Percentiles rank a stretch among this genome's conserved stretches.
These are phyloP conservation scores for Fregata magnificens DNA, from an alignment of 2,113 vertebrate species.

Conservation along the genomic window DNA sequence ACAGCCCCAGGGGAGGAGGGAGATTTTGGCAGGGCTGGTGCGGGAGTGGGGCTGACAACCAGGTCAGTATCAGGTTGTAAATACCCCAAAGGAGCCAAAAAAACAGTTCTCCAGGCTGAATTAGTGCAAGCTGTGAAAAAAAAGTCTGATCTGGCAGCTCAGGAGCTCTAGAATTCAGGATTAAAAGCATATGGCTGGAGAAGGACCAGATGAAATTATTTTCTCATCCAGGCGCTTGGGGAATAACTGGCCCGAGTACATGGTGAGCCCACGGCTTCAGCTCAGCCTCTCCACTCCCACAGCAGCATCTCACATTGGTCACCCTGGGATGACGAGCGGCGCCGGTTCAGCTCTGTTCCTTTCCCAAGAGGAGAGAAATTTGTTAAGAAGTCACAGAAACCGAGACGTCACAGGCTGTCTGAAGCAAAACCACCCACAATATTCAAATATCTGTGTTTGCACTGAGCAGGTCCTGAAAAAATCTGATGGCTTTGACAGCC, in stretches of 20 bases:
- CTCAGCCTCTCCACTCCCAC: not conserved
- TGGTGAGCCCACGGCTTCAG: not conserved
- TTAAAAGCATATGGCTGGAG: not conserved
- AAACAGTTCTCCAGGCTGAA: not conserved
- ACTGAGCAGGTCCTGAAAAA: not conserved
- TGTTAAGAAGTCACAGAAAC: not conserved
- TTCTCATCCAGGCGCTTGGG: not conserved
- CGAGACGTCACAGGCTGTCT: not conserved
- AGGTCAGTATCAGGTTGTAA: not conserved
- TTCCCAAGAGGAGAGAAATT: not conserved
- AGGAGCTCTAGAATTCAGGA: not conserved
- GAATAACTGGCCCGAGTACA: fast-evolving
- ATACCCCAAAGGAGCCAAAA: not conserved
- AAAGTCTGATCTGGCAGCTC: not conserved
- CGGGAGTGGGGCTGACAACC: fast-evolving
- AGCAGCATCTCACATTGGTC: not conserved
- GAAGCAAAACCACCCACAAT: not conserved
- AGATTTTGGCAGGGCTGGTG: not conserved
- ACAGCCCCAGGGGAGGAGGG: not conserved
- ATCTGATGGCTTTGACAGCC: not conserved
- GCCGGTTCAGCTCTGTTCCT: not conserved
- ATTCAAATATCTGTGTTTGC: not conserved
- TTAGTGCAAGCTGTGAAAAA: not conserved
- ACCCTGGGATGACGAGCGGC: not conserved
- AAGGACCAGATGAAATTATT: not conserved